Evolutionary conservation across 1,140 invertebrate genomes (phyloP), one percentile per base, ranked within the genome.

Genomic region (Halictus rubicundus): DNA sequence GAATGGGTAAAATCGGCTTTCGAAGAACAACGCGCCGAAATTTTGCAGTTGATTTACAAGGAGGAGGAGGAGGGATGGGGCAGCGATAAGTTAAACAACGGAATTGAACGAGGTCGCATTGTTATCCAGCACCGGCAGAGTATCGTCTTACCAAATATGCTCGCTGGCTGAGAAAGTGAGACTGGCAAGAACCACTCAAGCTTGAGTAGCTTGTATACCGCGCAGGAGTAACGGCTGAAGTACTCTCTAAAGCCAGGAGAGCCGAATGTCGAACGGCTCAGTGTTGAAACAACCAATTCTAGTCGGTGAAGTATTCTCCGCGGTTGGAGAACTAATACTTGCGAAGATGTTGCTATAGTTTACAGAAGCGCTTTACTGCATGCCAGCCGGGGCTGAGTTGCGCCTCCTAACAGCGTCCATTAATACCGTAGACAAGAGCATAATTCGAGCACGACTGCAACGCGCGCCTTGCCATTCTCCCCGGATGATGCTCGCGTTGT

Each of bases 81-180:
- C 49, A 9, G 46, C 19, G 60, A 71, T 65, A 61, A 64, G 69
- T 72, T 72, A 65, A 78, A 78, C 76, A 78, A 57, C 59, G 23
- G 60, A 63, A 72, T 72, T 25, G 60, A 25, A n/a, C 9, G 78
- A 52, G 71, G 61, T 52, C 57, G 77, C 57, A 85, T 85, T 84
- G 83, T 85, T 74, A 63, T 68, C 23, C 82, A 42, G 12, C 32
- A 42, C 54, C 59, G 69, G 42, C 19, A 42, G 59, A 74, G 71
- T 85, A 85, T 85, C 83, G 70, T 85, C 83, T 85, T 85, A 80
- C 77, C 72, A 85, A 85, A 85, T 85, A 85, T 85, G 83, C 83
- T 68, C 68, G 25, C 69, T 37, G 68, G 66, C 76, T 80, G 82
- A 73, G 83, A 85, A 85, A 85, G 83, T 83, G 83, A 85, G 73